Evolutionary conservation across 2,888 invertebrate genomes (phyloP), one percentile per base, ranked within the genome.

Genomic region (Netelia virgata): DNA sequence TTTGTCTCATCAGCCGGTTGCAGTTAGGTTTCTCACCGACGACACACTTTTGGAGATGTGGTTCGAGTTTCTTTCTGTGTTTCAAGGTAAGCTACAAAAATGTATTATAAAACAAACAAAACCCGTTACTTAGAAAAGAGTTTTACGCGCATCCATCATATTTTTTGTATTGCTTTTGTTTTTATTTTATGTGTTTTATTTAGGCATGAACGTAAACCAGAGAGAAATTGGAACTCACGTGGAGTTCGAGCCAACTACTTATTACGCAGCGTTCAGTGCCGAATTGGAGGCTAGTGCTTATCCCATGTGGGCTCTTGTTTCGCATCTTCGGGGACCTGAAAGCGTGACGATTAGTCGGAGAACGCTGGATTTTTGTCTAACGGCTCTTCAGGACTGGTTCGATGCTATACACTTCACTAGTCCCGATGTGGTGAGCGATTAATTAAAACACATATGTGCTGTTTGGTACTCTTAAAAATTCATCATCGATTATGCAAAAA

Each of bases 251-350:
- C 98, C 98, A 61, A 98, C 98, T 87, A 98, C 98, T 16, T 99
- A 99, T 94, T 99, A 99, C 94, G 98, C 99, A 66, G 98, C 99
- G 43, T 99, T 99, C 94, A 98, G 98, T 84, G 99, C 99, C 88
- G 99, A 99, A 95, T 94, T 99, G 88, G 99, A 99, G 94, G 98
- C 98, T 28, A 98, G 98, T 90, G 98, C 99, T 14, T 98, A 98
- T 94, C 98, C 99, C 1, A 98, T 99, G 98, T 99, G 99, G 99
- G 98, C 98, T 14, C 96, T 99, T 81, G 97, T 98, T 76, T 97
- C 97, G 63, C 99, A 99, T 94, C 95, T 98, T 50, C 96, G 96
- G 84, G 97, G 96, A 91, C 95, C 95, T 9, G 95, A 95, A 87
- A 97, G 97, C 90, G 97, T 97, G 23, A 95, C 96, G 87, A 95